A percentile compares a stretch with the other conserved stretches of the same genome.
Conservation (phyloP, 2,797 vertebrate genomes). For the Pampus argenteus region DNA sequence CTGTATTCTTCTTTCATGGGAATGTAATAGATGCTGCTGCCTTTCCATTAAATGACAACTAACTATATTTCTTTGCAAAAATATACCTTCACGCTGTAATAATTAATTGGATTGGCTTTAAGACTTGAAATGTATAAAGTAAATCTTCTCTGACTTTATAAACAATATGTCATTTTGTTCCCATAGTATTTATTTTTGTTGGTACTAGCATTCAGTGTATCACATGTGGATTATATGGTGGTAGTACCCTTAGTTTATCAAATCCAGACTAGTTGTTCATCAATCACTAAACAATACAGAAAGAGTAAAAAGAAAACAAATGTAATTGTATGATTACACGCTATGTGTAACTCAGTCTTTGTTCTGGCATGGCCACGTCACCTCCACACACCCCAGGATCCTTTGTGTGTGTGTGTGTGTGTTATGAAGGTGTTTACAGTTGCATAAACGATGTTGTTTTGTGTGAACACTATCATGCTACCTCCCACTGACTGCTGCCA, state of each 20-base stretch:
- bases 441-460: background rate
- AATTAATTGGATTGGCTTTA: background rate
- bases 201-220: background rate
- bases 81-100: no score
- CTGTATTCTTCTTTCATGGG: no score
- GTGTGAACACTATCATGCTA: background rate
- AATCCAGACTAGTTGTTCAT: background rate
- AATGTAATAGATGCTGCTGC: no score
- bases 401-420: background rate
- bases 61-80: no score
- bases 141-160: no score
- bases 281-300: background rate
- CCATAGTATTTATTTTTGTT: background rate
- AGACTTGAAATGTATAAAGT: background rate
- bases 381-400: background rate
- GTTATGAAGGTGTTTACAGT: background rate
- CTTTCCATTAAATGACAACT: no score
- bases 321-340: background rate
- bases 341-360: background rate
- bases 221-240: background rate
- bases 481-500: background rate
- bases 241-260: background rate
- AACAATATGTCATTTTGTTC: background rate
- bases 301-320: background rate
- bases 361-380: background rate